Evolutionary conservation across 2,797 vertebrate genomes (phyloP).

Genomic region (Silurus aristotelis): DNA sequence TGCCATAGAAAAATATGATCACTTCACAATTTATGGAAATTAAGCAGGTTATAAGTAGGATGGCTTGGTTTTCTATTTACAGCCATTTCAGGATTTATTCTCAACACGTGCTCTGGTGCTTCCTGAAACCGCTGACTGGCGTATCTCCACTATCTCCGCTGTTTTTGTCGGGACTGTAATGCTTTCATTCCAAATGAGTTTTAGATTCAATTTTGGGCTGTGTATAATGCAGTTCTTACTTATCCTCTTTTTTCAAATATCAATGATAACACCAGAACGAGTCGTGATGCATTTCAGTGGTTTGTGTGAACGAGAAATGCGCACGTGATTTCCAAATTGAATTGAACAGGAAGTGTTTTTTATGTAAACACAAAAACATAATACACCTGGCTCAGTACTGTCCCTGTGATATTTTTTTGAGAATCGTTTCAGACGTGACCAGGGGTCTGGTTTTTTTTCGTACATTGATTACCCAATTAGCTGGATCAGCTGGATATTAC

Average conservation of each 20-base stretch:
- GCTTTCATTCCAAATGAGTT: not conserved
- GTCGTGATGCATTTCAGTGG: not conserved
- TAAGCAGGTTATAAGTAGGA: not conserved
- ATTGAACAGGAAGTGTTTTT: conserved; percentile 53
- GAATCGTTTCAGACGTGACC: conserved; percentile 64
- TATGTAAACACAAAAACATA: conserved; percentile 47
- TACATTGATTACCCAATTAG: no score
- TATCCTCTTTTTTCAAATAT: conserved; percentile 18
- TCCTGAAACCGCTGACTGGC: conserved; percentile 20
- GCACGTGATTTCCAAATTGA: conserved; percentile 42
- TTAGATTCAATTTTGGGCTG: conserved; percentile 1
- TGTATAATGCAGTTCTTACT: not conserved
- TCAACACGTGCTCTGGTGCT: not conserved
- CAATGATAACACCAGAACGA: conserved; percentile 4
- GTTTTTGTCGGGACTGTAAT: not conserved
- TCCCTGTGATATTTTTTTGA: conserved; percentile 54
- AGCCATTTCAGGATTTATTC: not conserved
- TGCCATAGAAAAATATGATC: not conserved
- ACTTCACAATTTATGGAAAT: not conserved
- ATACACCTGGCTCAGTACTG: conserved; percentile 61
- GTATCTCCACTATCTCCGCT: not conserved
- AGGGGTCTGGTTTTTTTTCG: no score
- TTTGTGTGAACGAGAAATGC: conserved; percentile 10
- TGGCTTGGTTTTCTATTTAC: not conserved
- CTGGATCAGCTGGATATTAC: no score